Conservation (phyloP, 2,113 vertebrate genomes). For the Poeciliopsis turrubarensis region DNA sequence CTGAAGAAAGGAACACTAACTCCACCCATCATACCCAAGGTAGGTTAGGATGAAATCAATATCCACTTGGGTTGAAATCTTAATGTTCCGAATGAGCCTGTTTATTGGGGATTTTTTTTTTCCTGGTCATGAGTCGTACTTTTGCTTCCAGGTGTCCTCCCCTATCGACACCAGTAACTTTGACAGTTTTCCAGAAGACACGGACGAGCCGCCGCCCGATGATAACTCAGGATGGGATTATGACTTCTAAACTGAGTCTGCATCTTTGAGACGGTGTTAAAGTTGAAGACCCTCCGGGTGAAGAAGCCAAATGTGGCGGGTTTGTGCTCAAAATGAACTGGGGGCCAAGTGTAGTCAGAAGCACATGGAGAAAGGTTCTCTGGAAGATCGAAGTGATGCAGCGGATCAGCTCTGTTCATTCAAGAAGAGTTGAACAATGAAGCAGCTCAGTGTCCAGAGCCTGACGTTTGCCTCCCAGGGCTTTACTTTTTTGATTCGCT, state of each 20-base stretch:
- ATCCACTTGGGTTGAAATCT: not conserved
- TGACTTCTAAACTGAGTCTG: conserved; percentile 83
- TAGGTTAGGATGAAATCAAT: conserved; percentile 74
- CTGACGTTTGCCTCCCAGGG: not conserved
- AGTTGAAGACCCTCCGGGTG: not conserved
- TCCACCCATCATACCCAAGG: conserved; percentile 92
- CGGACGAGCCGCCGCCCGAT: conserved; percentile 91
- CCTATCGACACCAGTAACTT: conserved; percentile 97
- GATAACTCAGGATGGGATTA: conserved; percentile 98
- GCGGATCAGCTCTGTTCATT: not conserved
- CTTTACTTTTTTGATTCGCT: not conserved
- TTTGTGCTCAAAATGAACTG: not conserved
- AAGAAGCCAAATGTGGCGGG: not conserved
- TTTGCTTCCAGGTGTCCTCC: conserved; percentile 85
- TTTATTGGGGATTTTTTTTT: not conserved
- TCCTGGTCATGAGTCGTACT: not conserved
- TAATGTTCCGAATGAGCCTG: not conserved
- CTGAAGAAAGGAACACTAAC: conserved; percentile 94
- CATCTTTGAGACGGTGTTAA: not conserved
- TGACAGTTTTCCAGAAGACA: conserved; percentile 97
- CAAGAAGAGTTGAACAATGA: not conserved
- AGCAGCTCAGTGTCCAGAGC: not conserved
- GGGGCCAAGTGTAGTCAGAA: not conserved
- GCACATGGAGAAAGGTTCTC: not conserved
- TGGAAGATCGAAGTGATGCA: not conserved